phyloP scores from a whole-genome alignment of 2,797 vertebrate genomes.

The Micropoecilia bifurca region DNA sequence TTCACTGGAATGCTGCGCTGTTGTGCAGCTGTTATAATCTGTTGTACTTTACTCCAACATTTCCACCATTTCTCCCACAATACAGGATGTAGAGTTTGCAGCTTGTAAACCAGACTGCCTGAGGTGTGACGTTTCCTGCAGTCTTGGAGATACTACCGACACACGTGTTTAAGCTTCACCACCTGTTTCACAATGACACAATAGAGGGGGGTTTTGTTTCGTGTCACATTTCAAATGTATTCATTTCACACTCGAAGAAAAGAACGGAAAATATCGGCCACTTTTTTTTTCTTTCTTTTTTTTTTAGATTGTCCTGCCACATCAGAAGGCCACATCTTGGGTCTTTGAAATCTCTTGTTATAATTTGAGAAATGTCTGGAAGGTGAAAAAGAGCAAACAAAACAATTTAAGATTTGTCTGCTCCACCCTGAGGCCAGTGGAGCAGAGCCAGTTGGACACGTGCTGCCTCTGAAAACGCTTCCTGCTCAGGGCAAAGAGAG shows the following conservation, averaged over 20 bases:
- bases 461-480: conserved; percentile 71
- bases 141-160: conserved; percentile 13
- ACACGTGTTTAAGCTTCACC: conserved; percentile 53
- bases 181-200: conserved; percentile 38
- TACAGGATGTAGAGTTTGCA: conserved; percentile 27
- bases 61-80: conserved; percentile 11
- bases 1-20: conserved; percentile 1
- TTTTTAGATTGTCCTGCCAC: conserved; percentile 10
- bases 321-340: conserved; percentile 27
- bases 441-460: conserved; percentile 60
- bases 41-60: conserved; percentile 23
- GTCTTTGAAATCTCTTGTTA: conserved; percentile 25
- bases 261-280: conserved; percentile 11
- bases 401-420: conserved; percentile 46
- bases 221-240: conserved; percentile 47
- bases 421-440: conserved; percentile 54
- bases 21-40: conserved; percentile 13
- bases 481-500: conserved; percentile 66
- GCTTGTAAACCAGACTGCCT: conserved; percentile 44
- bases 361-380: conserved; percentile 15
- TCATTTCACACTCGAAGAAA: not conserved
- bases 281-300: not conserved
- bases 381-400: conserved; percentile 29
- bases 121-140: conserved; percentile 20
- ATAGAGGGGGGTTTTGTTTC: conserved; percentile 6